phyloP scores from a whole-genome alignment of 2,888 invertebrate genomes.

The Scrobipalpa costella region DNA sequence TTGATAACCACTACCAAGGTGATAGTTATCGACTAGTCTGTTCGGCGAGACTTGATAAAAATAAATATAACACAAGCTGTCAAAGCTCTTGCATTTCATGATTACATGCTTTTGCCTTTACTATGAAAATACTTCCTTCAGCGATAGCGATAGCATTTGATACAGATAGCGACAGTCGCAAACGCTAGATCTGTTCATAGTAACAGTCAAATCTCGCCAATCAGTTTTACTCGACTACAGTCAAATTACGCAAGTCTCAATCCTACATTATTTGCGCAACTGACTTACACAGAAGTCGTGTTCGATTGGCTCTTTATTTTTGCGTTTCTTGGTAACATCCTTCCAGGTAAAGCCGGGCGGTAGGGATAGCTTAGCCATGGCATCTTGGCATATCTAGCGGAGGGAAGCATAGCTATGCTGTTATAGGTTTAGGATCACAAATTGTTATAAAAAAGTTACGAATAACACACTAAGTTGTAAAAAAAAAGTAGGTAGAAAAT shows the following conservation, averaged over 20 bases:
- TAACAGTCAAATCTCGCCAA: no score
- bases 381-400: conserved; percentile 68
- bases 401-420: conserved; percentile 35
- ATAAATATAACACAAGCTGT: no score
- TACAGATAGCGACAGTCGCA: no score
- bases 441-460: neutral
- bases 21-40: no score
- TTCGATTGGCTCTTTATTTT: conserved; percentile 64
- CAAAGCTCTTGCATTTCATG: no score
- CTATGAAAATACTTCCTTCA: no score
- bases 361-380: conserved; percentile 65
- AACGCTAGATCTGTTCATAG: no score
- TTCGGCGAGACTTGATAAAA: no score
- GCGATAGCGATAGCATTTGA: no score
- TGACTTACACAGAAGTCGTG: conserved; percentile 65
- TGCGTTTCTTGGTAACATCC: conserved; percentile 69
- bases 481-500: neutral
- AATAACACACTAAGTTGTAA: no score
- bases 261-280: neutral
- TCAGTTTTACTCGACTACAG: neutral
- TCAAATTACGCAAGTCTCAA: neutral
- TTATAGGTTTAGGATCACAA: neutral
- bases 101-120: no score
- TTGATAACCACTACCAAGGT: no score
- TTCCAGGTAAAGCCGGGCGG: conserved; percentile 74